These are phyloP conservation scores for Phymatocera aterrima DNA, from an alignment of 2,888 invertebrate genomes.

Conservation along the genomic window DNA sequence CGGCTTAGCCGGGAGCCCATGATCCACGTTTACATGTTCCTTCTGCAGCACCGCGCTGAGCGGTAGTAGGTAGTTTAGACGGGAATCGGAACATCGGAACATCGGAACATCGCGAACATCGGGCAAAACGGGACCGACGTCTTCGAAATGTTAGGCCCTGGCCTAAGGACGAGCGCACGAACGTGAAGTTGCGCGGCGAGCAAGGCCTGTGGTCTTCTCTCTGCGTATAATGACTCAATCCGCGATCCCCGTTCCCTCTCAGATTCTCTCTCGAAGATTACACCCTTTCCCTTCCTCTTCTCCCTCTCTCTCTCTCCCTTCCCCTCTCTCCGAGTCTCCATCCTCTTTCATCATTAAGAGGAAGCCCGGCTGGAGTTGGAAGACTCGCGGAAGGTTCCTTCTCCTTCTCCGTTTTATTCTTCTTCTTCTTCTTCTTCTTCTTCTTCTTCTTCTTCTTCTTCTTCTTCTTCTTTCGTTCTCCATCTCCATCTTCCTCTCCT, in stretches of 20 bases:
- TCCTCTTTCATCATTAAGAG: slow-evolving; percentile 40
- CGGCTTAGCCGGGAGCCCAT: slow-evolving; percentile 13
- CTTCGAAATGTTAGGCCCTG: slow-evolving; percentile 13
- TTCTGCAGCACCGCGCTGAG: neutral
- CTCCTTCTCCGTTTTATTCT: neutral
- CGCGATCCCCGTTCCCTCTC: slow-evolving; percentile 71
- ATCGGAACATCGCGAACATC: neutral
- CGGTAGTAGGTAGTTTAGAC: neutral
- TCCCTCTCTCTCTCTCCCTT: slow-evolving; percentile 42
- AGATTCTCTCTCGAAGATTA: slow-evolving; percentile 53
- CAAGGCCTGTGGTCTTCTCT: slow-evolving; percentile 72
- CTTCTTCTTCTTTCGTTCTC: neutral
- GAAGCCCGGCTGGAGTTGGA: neutral
- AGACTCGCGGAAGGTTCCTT: slow-evolving; percentile 2
- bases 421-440: neutral
- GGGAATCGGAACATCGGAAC: neutral
- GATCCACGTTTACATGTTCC: neutral
- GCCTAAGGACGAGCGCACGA: slow-evolving; percentile 11
- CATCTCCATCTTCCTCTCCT: slow-evolving; percentile 17
- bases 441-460: neutral
- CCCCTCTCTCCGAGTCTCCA: slow-evolving; percentile 44
- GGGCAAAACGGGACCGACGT: neutral
- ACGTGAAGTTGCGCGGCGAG: slow-evolving; percentile 8
- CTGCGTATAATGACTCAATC: slow-evolving; percentile 74
- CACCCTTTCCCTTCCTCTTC: slow-evolving; percentile 48